phyloP scores from a whole-genome alignment of 2,113 vertebrate genomes.

The Emydura subglobosa region DNA sequence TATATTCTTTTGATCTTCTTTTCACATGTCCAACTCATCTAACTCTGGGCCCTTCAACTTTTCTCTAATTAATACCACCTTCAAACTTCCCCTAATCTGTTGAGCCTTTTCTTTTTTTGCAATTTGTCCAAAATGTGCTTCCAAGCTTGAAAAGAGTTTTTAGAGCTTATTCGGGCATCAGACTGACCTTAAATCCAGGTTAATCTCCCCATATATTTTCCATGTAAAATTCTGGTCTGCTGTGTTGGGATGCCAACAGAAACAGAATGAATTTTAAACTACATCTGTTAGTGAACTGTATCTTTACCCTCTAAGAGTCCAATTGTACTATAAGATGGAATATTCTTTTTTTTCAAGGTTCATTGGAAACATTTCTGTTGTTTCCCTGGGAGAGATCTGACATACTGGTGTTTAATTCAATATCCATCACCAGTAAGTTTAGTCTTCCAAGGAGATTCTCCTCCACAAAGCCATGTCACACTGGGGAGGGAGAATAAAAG shows the following conservation, averaged over 20 bases:
- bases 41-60: neutral
- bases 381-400: neutral
- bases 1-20: neutral
- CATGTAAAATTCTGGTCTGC: constrained; percentile 32
- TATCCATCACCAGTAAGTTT: constrained; percentile 9
- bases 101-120: constrained; percentile 7
- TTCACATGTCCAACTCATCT: neutral
- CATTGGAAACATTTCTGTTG: neutral
- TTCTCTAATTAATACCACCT: neutral
- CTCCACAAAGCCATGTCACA: constrained; percentile 47
- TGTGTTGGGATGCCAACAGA: neutral
- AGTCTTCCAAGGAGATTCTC: constrained; percentile 34
- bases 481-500: constrained; percentile 13
- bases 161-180: constrained; percentile 13
- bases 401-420: neutral
- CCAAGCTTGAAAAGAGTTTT: constrained; percentile 37
- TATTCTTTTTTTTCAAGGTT: neutral
- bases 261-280: neutral
- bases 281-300: neutral
- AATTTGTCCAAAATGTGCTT: constrained; percentile 8
- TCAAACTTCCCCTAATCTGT: neutral
- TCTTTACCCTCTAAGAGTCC: neutral
- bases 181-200: constrained; percentile 54
- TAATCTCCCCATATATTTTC: neutral
- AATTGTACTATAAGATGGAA: neutral